phyloP scores from a whole-genome alignment of 2,113 vertebrate species.

The Egretta garzetta region DNA sequence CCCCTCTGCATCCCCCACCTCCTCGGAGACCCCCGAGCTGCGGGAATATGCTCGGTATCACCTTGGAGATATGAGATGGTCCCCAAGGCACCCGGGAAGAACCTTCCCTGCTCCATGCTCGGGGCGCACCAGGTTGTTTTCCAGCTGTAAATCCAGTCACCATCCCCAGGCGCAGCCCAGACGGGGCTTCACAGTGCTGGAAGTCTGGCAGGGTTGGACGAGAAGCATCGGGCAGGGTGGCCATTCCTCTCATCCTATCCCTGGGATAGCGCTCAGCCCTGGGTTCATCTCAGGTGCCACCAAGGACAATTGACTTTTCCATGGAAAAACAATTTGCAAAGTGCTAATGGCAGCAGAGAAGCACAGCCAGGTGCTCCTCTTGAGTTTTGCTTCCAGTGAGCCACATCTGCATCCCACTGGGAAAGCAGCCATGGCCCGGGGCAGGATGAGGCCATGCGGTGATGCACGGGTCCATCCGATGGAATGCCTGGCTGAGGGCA shows the following conservation, averaged over 20 bases:
- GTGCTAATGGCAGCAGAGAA: neutral
- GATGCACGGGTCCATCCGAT: neutral
- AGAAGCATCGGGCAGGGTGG: neutral
- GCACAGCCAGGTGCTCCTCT: neutral
- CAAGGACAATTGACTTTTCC: neutral
- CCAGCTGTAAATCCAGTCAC: neutral
- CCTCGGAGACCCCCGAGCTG: neutral
- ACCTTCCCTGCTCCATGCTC: rapidly evolving
- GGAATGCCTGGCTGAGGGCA: neutral
- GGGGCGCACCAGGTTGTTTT: neutral
- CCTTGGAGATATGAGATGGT: neutral
- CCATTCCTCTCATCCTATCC: neutral
- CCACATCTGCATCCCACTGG: neutral
- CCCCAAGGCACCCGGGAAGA: neutral
- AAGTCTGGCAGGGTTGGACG: neutral
- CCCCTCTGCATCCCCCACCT: neutral
- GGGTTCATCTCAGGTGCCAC: neutral
- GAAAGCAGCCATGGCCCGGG: neutral
- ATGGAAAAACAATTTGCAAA: neutral
- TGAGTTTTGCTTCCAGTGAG: neutral
- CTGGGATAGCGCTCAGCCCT: rapidly evolving
- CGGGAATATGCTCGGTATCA: neutral
- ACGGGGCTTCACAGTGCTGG: rapidly evolving
- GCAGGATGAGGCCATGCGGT: rapidly evolving
- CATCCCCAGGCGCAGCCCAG: neutral